phyloP scores from a whole-genome alignment of 2,113 vertebrate genomes.

The Seriola quinqueradiata region DNA sequence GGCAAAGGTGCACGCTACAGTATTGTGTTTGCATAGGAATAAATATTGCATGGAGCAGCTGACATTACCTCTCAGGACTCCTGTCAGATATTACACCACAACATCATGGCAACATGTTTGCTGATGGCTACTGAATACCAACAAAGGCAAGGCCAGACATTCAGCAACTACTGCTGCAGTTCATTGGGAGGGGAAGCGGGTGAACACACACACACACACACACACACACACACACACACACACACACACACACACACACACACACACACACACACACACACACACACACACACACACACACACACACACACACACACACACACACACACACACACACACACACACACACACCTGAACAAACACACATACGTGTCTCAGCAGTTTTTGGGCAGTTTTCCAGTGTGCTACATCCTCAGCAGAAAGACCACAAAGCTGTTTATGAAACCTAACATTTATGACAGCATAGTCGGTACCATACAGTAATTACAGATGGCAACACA shows the following conservation, averaged over 20 bases:
- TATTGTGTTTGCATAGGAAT: conserved; percentile 74
- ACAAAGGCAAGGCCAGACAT: conserved; percentile 56
- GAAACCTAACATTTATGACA: conserved; percentile 75
- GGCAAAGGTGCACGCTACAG: conserved; percentile 9
- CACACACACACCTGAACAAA: conserved; percentile 17
- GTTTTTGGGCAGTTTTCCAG: conserved; percentile 73
- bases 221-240: not conserved
- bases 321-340: not conserved
- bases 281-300: not conserved
- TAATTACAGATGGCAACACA: conserved; percentile 75
- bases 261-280: not conserved
- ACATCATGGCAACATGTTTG: conserved; percentile 68
- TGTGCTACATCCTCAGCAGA: conserved; percentile 67
- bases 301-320: too few relatives aligned
- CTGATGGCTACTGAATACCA: conserved; percentile 56
- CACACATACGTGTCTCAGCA: conserved; percentile 65
- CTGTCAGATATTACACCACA: conserved; percentile 50
- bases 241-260: conserved; percentile 4
- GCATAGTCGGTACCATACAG: conserved; percentile 57
- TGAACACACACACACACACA: conserved; percentile 5
- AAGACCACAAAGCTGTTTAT: conserved; percentile 63
- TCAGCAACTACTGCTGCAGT: conserved; percentile 55
- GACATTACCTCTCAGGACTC: conserved; percentile 41
- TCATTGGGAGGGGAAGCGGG: conserved; percentile 43
- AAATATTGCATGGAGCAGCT: conserved; percentile 55